Evolutionary conservation across 2,888 invertebrate species (phyloP).

Genomic region (Drosophila putrida): DNA sequence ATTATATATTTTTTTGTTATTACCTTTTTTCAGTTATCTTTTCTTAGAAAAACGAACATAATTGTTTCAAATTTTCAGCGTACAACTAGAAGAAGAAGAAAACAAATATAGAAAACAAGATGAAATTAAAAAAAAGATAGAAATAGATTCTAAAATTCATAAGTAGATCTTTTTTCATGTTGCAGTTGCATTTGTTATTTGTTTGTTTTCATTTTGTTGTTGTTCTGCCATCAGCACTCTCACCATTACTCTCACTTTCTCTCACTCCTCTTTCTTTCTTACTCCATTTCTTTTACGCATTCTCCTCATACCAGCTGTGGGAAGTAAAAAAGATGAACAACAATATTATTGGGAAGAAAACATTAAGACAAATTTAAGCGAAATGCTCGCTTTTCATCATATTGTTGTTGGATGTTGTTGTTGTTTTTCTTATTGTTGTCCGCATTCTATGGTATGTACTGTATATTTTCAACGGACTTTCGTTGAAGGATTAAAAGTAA

Average conservation of each 20-base stretch:
- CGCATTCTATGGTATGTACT: conserved; percentile 53
- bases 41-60: conserved; percentile 80
- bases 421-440: conserved; percentile 47
- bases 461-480: conserved; percentile 29
- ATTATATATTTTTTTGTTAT: conserved; percentile 72
- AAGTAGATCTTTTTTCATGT: conserved; percentile 32
- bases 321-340: conserved; percentile 79
- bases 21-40: conserved; percentile 80
- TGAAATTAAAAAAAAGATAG: conserved; percentile 52
- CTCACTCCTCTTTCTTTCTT: conserved; percentile 17
- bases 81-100: conserved; percentile 80
- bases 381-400: conserved; percentile 53
- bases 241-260: conserved; percentile 18
- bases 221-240: conserved; percentile 27
- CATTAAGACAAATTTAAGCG: conserved; percentile 57
- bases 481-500: conserved; percentile 41
- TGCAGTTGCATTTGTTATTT: conserved; percentile 29
- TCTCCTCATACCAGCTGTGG: conserved; percentile 71
- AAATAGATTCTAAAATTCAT: conserved; percentile 54
- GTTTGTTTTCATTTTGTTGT: conserved; percentile 15
- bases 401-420: conserved; percentile 28
- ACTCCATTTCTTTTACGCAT: conserved; percentile 42
- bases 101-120: conserved; percentile 72
- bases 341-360: conserved; percentile 71
- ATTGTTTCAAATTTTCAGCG: conserved; percentile 81